Base-by-base conservation (phyloP, 2,888 invertebrate genomes). In the Physocephala rufipes region DNA sequence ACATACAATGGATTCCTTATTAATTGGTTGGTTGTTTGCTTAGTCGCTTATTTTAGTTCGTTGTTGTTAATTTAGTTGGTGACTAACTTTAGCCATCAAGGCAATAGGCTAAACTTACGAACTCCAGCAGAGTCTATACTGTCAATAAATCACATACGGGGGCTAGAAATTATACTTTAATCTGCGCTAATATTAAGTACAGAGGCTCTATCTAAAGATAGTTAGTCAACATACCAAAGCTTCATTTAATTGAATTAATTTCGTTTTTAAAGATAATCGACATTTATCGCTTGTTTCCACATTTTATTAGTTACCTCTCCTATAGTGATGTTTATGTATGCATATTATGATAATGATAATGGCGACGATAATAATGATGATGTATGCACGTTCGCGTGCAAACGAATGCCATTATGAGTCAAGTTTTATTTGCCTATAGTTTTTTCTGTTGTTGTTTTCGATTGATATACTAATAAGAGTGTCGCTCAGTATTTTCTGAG, bases 41-140 rank as follows among this genome's bases (percentile, higher is more conserved):
- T 55, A 15, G 21, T 13, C 21, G n/a, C 19, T n/a, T n/a, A 55
- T 21, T 21, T 58, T 62, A 30, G 12, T 16, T n/a, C 19, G n/a
- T 5, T 62, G 62, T 43, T 43, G 30, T 15, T 28, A n/a, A n/a
- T 36, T 43, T 47, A 36, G 36, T 63, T 63, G 36, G 5, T 19
- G 63, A 21, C 12, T 63, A 77, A 78, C 77, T 70, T 74, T 75
- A 75, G 72, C 73, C 76, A 76, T 71, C 73, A 78, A 75, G 70
- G 19, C 62, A 45, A 15, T 13, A 45, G n/a, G n/a, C n/a, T n/a
- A n/a, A n/a, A 45, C 15, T 26, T 45, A 30, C 28, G 36, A 66
- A 59, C 53, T 59, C 30, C 26, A 45, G 30, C 47, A 5, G 59
- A 45, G n/a, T 47, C 59, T 26, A 43, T 15, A 67, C 28, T 47